Conservation (phyloP, 2,113 vertebrate genomes). For the Pycnonotus jocosus region DNA sequence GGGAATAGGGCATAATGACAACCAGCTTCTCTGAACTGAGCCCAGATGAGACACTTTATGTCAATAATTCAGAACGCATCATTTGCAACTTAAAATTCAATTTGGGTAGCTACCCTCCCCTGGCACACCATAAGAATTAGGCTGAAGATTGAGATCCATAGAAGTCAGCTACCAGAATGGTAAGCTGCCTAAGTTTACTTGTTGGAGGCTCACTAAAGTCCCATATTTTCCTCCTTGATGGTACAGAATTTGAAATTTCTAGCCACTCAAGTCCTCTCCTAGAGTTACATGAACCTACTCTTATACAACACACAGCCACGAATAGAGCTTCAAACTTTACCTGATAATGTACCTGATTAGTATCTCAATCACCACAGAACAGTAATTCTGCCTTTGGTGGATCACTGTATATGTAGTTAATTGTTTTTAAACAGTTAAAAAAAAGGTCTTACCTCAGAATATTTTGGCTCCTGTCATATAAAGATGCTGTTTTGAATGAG, state of each 20-base stretch:
- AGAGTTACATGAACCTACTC: neutral
- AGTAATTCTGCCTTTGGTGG: neutral
- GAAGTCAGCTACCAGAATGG: neutral
- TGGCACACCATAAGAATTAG: neutral
- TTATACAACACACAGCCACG: neutral
- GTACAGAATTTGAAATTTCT: neutral
- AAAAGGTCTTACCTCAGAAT: neutral
- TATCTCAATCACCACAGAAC: neutral
- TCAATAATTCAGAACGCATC: neutral
- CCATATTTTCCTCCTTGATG: neutral
- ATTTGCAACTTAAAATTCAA: neutral
- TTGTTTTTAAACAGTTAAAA: neutral
- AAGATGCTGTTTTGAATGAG: neutral
- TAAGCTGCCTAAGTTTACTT: neutral
- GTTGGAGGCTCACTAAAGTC: neutral
- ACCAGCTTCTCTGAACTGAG: neutral
- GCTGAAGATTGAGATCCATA: neutral
- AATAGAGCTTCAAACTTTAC: neutral
- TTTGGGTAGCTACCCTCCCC: neutral
- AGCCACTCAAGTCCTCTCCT: neutral
- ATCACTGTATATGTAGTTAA: neutral
- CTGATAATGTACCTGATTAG: neutral
- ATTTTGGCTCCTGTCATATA: neutral
- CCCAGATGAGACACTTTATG: neutral
- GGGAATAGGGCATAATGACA: neutral